Evolutionary conservation across 2,888 invertebrate species (phyloP).

Genomic region (Chromoteleia sp.): DNA sequence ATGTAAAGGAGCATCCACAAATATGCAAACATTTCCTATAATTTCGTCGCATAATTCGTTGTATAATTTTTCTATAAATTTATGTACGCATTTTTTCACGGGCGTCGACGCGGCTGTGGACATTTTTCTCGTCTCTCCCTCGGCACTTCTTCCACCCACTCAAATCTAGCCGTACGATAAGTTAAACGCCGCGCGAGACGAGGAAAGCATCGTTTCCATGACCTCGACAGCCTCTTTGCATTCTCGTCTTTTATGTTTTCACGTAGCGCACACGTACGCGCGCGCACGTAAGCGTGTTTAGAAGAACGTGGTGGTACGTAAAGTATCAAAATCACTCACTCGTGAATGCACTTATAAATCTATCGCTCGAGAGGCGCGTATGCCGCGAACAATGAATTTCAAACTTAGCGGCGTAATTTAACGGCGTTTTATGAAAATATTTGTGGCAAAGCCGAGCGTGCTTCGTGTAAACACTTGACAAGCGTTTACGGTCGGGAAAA

Average conservation of each 20-base stretch:
- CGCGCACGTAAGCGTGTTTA: not conserved
- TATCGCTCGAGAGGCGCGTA: slow-evolving; percentile 25
- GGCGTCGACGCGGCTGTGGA: slow-evolving; percentile 38
- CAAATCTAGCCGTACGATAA: slow-evolving; percentile 60
- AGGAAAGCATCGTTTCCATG: slow-evolving; percentile 62
- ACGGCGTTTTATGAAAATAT: slow-evolving; percentile 22
- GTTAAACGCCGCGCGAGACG: slow-evolving; percentile 58
- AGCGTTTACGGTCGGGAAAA: too few species aligned
- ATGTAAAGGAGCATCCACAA: too few species aligned
- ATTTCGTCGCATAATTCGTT: too few species aligned
- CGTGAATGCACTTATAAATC: slow-evolving; percentile 46
- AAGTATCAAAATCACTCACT: slow-evolving; percentile 55
- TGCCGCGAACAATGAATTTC: slow-evolving; percentile 33
- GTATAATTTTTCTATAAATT: too few species aligned
- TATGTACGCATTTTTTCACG: too few species aligned
- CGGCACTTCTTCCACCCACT: slow-evolving; percentile 57
- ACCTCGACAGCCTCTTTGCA: slow-evolving; percentile 67
- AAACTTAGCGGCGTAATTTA: slow-evolving; percentile 15
- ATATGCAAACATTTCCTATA: too few species aligned
- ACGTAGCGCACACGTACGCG: slow-evolving; percentile 3
- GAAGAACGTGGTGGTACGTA: slow-evolving; percentile 12
- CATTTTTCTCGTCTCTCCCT: slow-evolving; percentile 53
- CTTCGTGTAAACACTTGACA: too few species aligned
- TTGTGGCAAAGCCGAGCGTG: too few species aligned
- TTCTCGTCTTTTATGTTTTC: slow-evolving; percentile 59